phyloP scores from a whole-genome alignment of 2,888 invertebrate species.

The Danaus chrysippus region DNA sequence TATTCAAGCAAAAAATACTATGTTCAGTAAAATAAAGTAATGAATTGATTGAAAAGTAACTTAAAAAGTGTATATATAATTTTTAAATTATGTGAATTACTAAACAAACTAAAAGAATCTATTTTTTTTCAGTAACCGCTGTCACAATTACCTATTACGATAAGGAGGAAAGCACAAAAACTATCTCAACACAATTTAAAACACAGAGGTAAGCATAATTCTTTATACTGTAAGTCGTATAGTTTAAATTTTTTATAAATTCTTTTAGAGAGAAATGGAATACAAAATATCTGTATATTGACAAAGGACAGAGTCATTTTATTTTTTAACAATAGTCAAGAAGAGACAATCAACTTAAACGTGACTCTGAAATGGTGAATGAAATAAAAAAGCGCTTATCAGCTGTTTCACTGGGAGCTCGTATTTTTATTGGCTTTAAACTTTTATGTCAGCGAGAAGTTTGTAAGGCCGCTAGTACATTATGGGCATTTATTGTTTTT shows the following conservation, averaged over 20 bases:
- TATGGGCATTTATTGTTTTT: conserved; percentile 6
- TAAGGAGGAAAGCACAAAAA: conserved; percentile 38
- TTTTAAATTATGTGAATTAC: not conserved
- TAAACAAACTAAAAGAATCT: not conserved
- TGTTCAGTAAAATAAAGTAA: no score
- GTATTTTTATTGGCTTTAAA: conserved; percentile 69
- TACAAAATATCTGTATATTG: not conserved
- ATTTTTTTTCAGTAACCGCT: conserved; percentile 49
- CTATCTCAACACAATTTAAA: conserved; percentile 35
- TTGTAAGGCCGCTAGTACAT: conserved; percentile 21
- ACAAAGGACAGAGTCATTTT: not conserved
- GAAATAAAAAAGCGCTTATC: conserved; percentile 72
- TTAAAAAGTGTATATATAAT: not conserved
- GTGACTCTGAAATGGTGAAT: conserved; percentile 41
- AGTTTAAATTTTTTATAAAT: no score
- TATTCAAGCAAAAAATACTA: no score
- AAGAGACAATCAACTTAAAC: conserved; percentile 28
- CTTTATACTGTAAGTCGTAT: not conserved
- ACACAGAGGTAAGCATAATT: conserved; percentile 8
- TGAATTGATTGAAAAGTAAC: not conserved
- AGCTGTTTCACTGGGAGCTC: conserved; percentile 60
- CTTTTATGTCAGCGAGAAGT: conserved; percentile 58
- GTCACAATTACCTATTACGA: conserved; percentile 39
- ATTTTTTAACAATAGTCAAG: conserved; percentile 12
- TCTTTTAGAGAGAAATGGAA: no score